These are phyloP conservation scores for Lanius collurio DNA, from an alignment of 2,113 vertebrate species.

Conservation along the genomic window DNA sequence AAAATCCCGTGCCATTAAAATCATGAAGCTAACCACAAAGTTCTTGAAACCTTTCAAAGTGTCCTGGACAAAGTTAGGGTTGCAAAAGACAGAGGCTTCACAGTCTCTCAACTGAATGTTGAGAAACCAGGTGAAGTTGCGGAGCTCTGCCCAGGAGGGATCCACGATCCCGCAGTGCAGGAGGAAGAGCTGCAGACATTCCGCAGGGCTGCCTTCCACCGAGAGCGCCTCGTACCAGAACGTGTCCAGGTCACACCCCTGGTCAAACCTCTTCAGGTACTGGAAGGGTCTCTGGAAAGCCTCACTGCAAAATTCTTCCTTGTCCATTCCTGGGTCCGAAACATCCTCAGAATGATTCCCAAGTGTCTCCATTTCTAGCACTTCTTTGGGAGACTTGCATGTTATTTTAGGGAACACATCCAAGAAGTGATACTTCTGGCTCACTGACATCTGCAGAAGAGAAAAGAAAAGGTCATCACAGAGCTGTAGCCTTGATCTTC, in stretches of 20 bases:
- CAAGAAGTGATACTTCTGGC: constrained; percentile 70
- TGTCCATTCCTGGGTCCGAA: constrained; percentile 84
- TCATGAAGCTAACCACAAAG: constrained; percentile 96
- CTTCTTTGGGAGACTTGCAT: constrained; percentile 89
- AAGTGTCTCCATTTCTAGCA: constrained; percentile 74
- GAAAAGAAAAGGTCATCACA: not conserved
- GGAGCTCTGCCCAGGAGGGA: constrained; percentile 92
- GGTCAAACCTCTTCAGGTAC: constrained; percentile 83
- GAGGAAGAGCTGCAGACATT: constrained; percentile 89
- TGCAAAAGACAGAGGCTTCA: constrained; percentile 88
- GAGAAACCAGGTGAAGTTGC: constrained; percentile 90
- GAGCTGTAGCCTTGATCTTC: not conserved
- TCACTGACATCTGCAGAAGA: not conserved
- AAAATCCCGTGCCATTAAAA: constrained; percentile 95
- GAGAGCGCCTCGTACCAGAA: constrained; percentile 70
- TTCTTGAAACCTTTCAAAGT: constrained; percentile 87
- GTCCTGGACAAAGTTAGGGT: constrained; percentile 78
- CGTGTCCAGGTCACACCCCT: constrained; percentile 69
- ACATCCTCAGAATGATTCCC: not conserved
- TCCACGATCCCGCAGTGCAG: constrained; percentile 85
- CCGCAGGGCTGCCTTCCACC: constrained; percentile 80
- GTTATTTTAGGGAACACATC: constrained; percentile 88
- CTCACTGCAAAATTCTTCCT: constrained; percentile 80
- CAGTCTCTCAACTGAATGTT: constrained; percentile 88
- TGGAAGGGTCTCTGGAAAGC: constrained; percentile 93